These are phyloP conservation scores for Poeciliopsis occidentalis DNA, from an alignment of 2,113 vertebrate species.

Conservation along the genomic window DNA sequence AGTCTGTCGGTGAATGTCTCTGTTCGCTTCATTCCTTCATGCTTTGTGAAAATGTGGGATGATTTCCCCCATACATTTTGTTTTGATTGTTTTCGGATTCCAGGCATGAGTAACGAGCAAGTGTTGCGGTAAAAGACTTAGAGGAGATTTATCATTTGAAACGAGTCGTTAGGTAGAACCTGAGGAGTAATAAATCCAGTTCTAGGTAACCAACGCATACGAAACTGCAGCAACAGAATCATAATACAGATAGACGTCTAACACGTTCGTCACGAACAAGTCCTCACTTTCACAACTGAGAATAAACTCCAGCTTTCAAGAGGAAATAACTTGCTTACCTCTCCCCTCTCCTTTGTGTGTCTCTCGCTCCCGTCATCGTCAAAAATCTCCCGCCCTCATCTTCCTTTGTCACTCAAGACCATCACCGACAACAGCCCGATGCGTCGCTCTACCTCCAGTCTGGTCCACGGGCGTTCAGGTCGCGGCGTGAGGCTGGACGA, in stretches of 20 bases:
- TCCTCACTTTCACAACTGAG: conserved; percentile 8
- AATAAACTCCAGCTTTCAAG: background rate
- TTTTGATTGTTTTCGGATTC: background rate
- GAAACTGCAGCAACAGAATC: background rate
- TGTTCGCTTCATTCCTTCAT: conserved; percentile 16
- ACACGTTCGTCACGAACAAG: background rate
- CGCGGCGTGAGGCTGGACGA: conserved; percentile 87
- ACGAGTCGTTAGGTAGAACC: too few species aligned
- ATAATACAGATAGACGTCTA: background rate
- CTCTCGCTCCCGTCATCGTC: background rate
- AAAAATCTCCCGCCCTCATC: too few species aligned
- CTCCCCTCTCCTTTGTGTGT: conserved; percentile 1
- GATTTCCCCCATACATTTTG: conserved; percentile 28
- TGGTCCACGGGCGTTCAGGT: conserved; percentile 85
- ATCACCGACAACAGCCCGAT: conserved; percentile 91
- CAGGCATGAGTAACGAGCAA: background rate
- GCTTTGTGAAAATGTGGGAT: conserved; percentile 44
- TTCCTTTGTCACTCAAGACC: conserved; percentile 76
- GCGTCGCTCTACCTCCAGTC: conserved; percentile 88
- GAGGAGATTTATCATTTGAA: background rate
- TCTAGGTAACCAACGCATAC: background rate
- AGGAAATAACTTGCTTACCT: conserved; percentile 8
- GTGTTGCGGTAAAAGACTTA: background rate
- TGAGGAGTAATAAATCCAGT: too few species aligned
- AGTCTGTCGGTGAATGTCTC: conserved; percentile 42